phyloP scores from a whole-genome alignment of 2,888 invertebrate species.

The Agrotis ipsilon region DNA sequence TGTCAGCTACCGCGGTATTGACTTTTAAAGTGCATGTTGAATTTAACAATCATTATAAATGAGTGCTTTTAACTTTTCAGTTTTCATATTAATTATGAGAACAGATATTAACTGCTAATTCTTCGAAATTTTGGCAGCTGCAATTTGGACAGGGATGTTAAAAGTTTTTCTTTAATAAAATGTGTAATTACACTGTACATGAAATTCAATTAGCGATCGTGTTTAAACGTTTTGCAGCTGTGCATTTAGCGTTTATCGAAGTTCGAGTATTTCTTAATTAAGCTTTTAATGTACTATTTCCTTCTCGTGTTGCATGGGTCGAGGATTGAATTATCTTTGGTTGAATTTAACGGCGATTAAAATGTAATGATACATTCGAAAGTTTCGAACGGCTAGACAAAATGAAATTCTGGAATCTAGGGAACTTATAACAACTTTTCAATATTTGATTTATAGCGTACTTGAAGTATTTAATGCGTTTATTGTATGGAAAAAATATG shows the following conservation, averaged over 20 bases:
- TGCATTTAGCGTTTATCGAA: slow-evolving; percentile 43
- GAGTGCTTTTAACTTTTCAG: neutral
- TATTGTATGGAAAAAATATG: too few relatives aligned
- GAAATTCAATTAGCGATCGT: slow-evolving; percentile 55
- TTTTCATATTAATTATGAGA: slow-evolving; percentile 27
- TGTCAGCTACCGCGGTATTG: neutral
- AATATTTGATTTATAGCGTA: too few relatives aligned
- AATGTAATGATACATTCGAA: neutral
- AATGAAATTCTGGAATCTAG: neutral
- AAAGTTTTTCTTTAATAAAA: slow-evolving; percentile 53
- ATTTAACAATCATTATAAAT: slow-evolving; percentile 15
- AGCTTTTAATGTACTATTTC: slow-evolving; percentile 26
- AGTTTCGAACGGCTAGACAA: neutral
- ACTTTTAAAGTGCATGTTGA: neutral
- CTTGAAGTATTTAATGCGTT: too few relatives aligned
- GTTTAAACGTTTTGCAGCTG: slow-evolving; percentile 52
- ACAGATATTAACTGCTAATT: neutral
- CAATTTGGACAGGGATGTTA: slow-evolving; percentile 32
- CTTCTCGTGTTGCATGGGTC: neutral
- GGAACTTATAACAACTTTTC: too few relatives aligned
- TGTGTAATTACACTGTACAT: slow-evolving; percentile 49
- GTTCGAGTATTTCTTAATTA: slow-evolving; percentile 52
- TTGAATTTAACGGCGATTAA: neutral
- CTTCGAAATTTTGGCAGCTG: slow-evolving; percentile 50
- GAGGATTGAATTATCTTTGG: neutral